Evolutionary conservation across 2,113 vertebrate genomes (phyloP), one percentile per base, ranked within the genome.

Genomic region (Lophius piscatorius): DNA sequence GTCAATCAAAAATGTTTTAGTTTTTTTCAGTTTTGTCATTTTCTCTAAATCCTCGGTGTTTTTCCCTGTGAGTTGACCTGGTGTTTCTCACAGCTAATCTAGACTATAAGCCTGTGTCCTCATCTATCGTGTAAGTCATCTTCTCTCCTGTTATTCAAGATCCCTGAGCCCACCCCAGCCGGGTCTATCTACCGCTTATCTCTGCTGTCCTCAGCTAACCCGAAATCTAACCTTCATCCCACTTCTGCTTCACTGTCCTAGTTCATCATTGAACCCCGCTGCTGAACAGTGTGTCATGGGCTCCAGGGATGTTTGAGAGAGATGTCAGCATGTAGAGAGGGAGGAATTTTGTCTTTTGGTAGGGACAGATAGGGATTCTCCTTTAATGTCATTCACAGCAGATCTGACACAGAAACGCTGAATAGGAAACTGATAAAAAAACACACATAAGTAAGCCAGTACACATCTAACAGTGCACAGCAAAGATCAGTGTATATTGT

Each of bases 51-150:
- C 24, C 36, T 63, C 22, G 31, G 9, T 40, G 18, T 59, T 18
- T 31, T 59, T 18, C 34, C 36, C 35, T 40, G 17, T 9, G 16
- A 52, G 20, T 1, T 63, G 68, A 71, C 80, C 50, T 63, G 41
- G 18, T 49, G 45, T 61, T 63, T 48, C 44, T 60, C 44, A 17
- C 39, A 14, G 69, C 60, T 76, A 63, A 58, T 73, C 74, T 60
- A 9, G 26, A 26, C 13, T 22, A 35, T 61, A 52, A 61, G 52
- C 70, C 50, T 45, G 41, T 18, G 35, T 71, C 69, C 57, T 65
- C 51, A 26, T 3, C 9, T 28, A n/a, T n/a, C 26, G 9, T 31
- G 18, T 41, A 41, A 17, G 31, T 70, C 68, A 63, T 68, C 56
- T 33, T 41, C 45, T 47, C 36, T 50, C 35, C 47, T 61, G 45